Evolutionary conservation across 2,797 vertebrate species (phyloP), one percentile per base, ranked within the genome.

Genomic region (Myotis myotis): DNA sequence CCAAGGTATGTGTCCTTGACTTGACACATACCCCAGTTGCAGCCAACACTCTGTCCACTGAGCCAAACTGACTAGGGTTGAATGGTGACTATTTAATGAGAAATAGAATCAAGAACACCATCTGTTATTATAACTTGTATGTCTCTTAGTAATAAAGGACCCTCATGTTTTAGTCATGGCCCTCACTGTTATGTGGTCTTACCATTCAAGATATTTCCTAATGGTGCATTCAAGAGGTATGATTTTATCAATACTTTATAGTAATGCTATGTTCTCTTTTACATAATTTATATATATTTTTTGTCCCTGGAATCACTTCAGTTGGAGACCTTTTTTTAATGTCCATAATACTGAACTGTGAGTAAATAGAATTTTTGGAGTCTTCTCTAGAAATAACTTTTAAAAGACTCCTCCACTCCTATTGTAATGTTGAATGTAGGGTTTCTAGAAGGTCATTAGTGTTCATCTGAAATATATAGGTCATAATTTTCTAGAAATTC

Each of bases 381-480:
- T 72, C 62, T 95, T 78, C 16, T 85, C 47, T 79, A 74, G 16
- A 84, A 91, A 53, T 81, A 85, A 44, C 47, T 81, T 89, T 64
- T 72, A 51, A 84, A 90, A 84, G 13, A 28, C n/a, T 80, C 38
- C 6, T 89, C 13, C 30, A 55, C 8, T 95, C 72, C 44, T 33
- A 5, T 62, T 91, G 10, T 2, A 19, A 0, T 93, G 17, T 93
- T 95, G 6, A 87, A 41, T 49, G 13, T 84, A 25, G 36, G 16
- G 12, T 89, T 87, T 70, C 38, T 78, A 57, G 36, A 82, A 76
- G 16, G 13, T 93, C 55, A 74, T 72, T 79, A 76, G 4, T 85
- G 23, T 89, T 92, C 16, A 47, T 92, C 30, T 92, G 68, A 94
- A 89, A 91, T 91, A 89, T 89, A 78, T n/a, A 79, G 25, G 3